Evolutionary conservation across 64 coral and sea anemone species (phyloP), one percentile per base, ranked within the genome.

Genomic region (Astreopora myriophthalma): DNA sequence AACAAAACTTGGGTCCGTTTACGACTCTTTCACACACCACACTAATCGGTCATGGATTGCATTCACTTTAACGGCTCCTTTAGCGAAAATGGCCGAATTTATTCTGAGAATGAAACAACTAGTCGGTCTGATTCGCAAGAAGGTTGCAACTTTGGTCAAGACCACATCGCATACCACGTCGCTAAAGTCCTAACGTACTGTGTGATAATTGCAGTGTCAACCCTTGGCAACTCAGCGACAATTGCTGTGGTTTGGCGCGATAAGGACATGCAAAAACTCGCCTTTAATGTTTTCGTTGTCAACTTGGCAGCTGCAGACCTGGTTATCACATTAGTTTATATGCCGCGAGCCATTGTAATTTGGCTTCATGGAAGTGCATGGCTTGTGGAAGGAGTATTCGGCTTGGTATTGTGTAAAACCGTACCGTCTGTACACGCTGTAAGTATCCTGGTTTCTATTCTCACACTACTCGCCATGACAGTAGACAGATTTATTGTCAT

Each of bases 271-370:
- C 68, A 81, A 65, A 83, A 32, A 83, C 42, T 55, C 14, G 26
- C 90, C 1, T 75, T 86, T 12, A 48, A 92, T 49, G 34, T 70
- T 36, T 92, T 92, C 24, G 85, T 92, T 34, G 79, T 76, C 12
- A 86, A 86, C 66, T 20, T 92, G 31, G 68, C 81, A 2, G 31
- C 48, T 6, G 51, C 90, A 19, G 90, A 92, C 14, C 34, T 92
- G 23, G 25, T 39, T 39, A 92, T 92, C 42, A 86, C 90, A 0
- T 19, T 76, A 6, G 25, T 92, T 10, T 86, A 85, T 31, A 92
- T 92, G 90, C 80, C 90, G 1, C 34, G 90, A 48, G 31, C 74
- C 5, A 27, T 92, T 51, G 82, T 86, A 12, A 85, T 36, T 10
- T 71, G 57, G n/a, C 28, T 92, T 12, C 23, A 72, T n/a, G 90